These are phyloP conservation scores for Trachelipus rathkii DNA, from an alignment of 1,140 invertebrate genomes.

Conservation along the genomic window DNA sequence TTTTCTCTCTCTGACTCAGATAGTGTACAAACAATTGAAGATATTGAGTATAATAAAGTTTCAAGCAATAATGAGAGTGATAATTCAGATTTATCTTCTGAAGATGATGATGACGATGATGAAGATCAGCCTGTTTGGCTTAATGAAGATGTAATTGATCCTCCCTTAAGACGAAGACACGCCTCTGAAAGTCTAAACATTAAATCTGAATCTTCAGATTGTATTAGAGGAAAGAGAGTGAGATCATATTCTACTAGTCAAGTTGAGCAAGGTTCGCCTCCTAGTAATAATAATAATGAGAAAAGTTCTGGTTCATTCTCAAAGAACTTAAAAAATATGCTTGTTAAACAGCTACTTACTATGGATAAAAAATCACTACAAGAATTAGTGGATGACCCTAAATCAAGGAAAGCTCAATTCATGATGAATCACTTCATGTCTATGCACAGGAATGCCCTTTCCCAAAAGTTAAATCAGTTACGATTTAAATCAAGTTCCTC, in stretches of 20 bases:
- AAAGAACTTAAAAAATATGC: slow-evolving; percentile 34
- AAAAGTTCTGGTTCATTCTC: not conserved
- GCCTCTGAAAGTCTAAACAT: slow-evolving; percentile 17
- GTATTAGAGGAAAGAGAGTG: not conserved
- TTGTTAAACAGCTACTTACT: slow-evolving; percentile 41
- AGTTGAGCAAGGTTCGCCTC: slow-evolving; percentile 23
- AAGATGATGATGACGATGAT: not conserved
- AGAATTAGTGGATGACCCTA: slow-evolving; percentile 42
- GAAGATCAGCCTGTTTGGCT: not conserved
- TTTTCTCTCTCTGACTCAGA: not conserved
- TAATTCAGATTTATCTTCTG: not conserved
- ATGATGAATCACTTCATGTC: slow-evolving; percentile 45
- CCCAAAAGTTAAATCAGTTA: slow-evolving; percentile 35
- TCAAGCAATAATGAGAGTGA: not conserved
- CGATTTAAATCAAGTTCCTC: slow-evolving; percentile 26
- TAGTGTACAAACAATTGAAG: slow-evolving; percentile 5
- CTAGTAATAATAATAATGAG: not conserved
- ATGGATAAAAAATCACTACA: slow-evolving; percentile 45
- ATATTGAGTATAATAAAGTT: not conserved
- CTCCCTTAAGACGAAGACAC: slow-evolving; percentile 18
- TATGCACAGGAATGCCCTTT: slow-evolving; percentile 36
- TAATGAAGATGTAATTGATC: not conserved
- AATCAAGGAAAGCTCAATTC: slow-evolving; percentile 42
- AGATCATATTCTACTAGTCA: slow-evolving; percentile 40
- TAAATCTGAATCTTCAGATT: slow-evolving; percentile 9